phyloP scores from a whole-genome alignment of 2,113 vertebrate species.

The Calyptommatus sinebrachiatus region DNA sequence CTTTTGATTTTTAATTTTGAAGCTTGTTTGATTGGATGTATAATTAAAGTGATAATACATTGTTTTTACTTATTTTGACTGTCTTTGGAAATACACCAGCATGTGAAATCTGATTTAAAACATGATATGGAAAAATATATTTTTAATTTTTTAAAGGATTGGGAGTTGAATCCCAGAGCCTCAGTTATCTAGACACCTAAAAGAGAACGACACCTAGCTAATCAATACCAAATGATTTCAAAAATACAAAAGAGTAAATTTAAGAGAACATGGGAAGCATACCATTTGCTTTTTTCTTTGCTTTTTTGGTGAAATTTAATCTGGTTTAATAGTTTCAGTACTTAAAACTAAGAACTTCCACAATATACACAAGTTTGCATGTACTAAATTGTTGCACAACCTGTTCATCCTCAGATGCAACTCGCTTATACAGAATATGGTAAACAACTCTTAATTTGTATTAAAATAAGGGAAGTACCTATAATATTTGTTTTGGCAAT shows the following conservation, averaged over 20 bases:
- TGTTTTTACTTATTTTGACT: not conserved
- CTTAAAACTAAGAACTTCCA: not conserved
- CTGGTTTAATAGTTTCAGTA: not conserved
- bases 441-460: too few species aligned
- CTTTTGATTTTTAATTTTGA: not conserved
- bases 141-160: not conserved
- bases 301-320: not conserved
- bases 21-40: not conserved
- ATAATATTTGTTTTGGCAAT: not conserved
- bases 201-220: not conserved
- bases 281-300: not conserved
- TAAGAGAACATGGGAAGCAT: not conserved
- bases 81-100: not conserved
- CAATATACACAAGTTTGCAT: too few species aligned
- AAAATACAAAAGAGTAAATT: not conserved
- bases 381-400: too few species aligned
- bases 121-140: not conserved
- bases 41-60: not conserved
- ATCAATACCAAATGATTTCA: not conserved
- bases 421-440: too few species aligned
- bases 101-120: not conserved
- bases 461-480: not conserved
- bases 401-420: too few species aligned
- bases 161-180: not conserved
- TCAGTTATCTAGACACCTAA: not conserved